Base-by-base conservation (phyloP, 2,113 vertebrate genomes). In the Sclerurus mexicanus region DNA sequence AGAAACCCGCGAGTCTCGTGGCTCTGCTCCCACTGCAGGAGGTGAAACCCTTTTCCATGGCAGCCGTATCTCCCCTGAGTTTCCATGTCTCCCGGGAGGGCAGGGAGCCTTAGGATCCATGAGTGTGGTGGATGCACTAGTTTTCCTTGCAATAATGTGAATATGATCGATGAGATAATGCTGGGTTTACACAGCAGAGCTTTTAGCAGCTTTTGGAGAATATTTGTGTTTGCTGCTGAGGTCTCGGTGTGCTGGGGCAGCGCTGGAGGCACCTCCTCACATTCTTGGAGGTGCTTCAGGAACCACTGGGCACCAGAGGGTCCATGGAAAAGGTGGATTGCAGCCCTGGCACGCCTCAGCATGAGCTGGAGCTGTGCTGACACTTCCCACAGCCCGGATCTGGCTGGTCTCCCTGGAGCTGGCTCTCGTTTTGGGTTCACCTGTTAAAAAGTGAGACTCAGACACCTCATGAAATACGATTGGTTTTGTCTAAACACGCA, bases 31-130 rank as follows among this genome's bases (percentile, higher is more conserved):
- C 27, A 7, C 28, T 2, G 8, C 49, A 58, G 46, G 28, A 19
- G 40, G 64, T 39, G 23, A 18, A 12, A 0, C 0, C 1, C 42
- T 72, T 12, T 50, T 10, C 60, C 67, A 15, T 0, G 1, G 33
- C 87, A 62, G 58, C 73, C 25, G 50, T 7, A 8, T 15, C 44
- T 44, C 42, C 82, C 44, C 9, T 0, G 8, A 8, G 13, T 49
- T 64, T 56, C 30, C 1, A 2, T 6, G 35, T 7, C 39, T 56
- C 37, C 35, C 4, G 7, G 78, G 30, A 86, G 68, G 46, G 16
- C 39, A 4, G 16, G 37, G 35, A 92, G 72, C 59, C 72, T 14
- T 17, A 42, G 30, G 19, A 44, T 62, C 42, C 14, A 0, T 6
- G 56, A 42, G 4, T 35, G 40, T 6, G 12, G 19, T 37, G 47